Base-by-base conservation (phyloP, 2,113 vertebrate genomes). In the Dendropsophus ebraccatus region DNA sequence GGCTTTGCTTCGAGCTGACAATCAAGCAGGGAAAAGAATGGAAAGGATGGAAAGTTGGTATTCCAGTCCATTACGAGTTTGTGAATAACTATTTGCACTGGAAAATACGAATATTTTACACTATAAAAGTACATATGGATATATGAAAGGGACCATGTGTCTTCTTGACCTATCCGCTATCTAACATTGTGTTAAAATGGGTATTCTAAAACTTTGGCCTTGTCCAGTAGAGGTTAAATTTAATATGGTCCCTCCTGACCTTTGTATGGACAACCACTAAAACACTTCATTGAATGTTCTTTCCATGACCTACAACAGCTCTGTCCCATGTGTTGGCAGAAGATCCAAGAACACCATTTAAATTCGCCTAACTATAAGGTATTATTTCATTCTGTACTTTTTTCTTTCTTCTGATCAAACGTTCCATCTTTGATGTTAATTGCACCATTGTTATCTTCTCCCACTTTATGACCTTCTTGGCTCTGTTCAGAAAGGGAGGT, bases 341-440 rank as follows among this genome's bases (percentile, higher is more conserved):
- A 37, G 35, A 67, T 67, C 60, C 60, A 82, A 28, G 8, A 23
- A 23, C 6, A 81, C 17, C 28, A 49, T 50, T 67, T 28, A 65
- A 47, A 67, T 50, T 67, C 14, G 10, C 41, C 25, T 81, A 72
- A 7, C 35, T 41, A 50, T 50, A 11, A 37, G 19, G 13, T 54
- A 3, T 73, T 37, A 21, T 52, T 32, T 67, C 9, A 8, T 52
- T 9, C 14, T 25, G 6, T 14, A 23, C 28, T 37, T 41, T 41
- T 41, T 41, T 41, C 8, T 41, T 82, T 50, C 72, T 52, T 60
- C 4, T 23, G 14, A 82, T 52, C 47, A 30, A 49, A 54, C 11
- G 52, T 56, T 73, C 21, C 50, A 41, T 30, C 69, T 83, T 74
- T 74, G 67, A 83, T 83, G 82, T 83, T 83, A 73, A 83, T 73